These are phyloP conservation scores for Augiades crinisus DNA, from an alignment of 2,888 invertebrate genomes.

Conservation along the genomic window DNA sequence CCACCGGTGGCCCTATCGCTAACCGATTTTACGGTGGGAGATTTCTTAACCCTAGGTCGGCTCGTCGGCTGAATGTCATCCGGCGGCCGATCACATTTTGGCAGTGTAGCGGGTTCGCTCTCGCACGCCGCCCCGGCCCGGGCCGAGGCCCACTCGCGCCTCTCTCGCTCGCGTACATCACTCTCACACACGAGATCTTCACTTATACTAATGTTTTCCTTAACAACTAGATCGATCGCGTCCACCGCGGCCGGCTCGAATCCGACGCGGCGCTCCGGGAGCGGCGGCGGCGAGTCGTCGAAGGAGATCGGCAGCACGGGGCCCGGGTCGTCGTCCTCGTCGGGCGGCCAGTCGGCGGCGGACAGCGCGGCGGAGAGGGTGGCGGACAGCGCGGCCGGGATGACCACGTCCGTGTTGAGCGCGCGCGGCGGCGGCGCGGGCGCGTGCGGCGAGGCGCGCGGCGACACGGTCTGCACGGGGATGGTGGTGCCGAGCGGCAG, in stretches of 20 bases:
- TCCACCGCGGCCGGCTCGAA: slow-evolving; percentile 27
- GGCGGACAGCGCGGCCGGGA: slow-evolving; percentile 38
- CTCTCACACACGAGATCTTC: slow-evolving; percentile 43
- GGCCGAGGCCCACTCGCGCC: slow-evolving; percentile 42
- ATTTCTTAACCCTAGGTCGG: slow-evolving; percentile 57
- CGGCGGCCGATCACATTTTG: slow-evolving; percentile 50
- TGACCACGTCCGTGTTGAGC: slow-evolving; percentile 43
- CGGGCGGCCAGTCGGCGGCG: slow-evolving; percentile 31
- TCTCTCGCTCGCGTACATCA: slow-evolving; percentile 37
- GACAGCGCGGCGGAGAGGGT: slow-evolving; percentile 24
- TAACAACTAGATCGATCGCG: slow-evolving; percentile 41
- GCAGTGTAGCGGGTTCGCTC: slow-evolving; percentile 53
- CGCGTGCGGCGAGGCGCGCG: slow-evolving; percentile 32
- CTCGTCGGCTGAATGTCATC: slow-evolving; percentile 60
- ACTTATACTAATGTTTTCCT: slow-evolving; percentile 34
- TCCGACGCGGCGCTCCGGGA: slow-evolving; percentile 3
- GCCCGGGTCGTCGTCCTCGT: slow-evolving; percentile 14
- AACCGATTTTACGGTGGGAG: slow-evolving; percentile 64
- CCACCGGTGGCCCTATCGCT: slow-evolving; percentile 49
- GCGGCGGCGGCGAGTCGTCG: slow-evolving; percentile 19
- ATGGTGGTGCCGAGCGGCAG: slow-evolving; percentile 63
- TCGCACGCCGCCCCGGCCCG: slow-evolving; percentile 43
- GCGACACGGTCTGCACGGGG: slow-evolving; percentile 53
- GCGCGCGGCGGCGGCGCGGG: slow-evolving; percentile 35
- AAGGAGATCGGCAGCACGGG: not conserved